Evolutionary conservation across 2,888 invertebrate genomes (phyloP).

Genomic region (Pycnomerus fuliginosus): DNA sequence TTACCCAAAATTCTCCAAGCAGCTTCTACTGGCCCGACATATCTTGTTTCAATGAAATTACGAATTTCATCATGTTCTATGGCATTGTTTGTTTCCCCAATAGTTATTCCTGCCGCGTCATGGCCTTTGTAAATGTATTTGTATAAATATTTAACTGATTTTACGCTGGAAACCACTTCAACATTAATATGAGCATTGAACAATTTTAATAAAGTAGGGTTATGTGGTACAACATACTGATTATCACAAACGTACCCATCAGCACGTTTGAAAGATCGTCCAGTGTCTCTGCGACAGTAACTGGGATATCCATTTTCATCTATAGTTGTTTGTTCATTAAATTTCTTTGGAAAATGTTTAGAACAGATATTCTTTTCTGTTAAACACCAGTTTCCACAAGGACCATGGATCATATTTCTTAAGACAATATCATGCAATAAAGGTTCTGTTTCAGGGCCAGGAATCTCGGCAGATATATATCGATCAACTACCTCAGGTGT

Average conservation of each 20-base stretch:
- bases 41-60: not conserved
- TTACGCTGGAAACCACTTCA: too few species aligned
- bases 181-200: slow-evolving; percentile 13
- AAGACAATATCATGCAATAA: not conserved
- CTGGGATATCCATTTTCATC: not conserved
- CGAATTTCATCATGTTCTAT: not conserved
- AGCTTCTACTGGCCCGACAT: not conserved
- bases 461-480: slow-evolving; percentile 2
- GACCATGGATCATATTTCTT: slow-evolving; percentile 1
- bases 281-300: not conserved
- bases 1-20: not conserved
- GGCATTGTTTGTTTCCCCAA: not conserved
- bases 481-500: not conserved
- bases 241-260: not conserved
- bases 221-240: not conserved
- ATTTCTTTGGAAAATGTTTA: not conserved
- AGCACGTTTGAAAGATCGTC: too few species aligned
- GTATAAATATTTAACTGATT: not conserved
- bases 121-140: not conserved
- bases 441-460: not conserved
- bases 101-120: too few species aligned
- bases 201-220: slow-evolving; percentile 4
- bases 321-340: not conserved
- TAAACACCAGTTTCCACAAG: too few species aligned
- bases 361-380: not conserved